Percentiles rank a stretch among this genome's conserved stretches.
These are phyloP conservation scores for Tympanuchus pallidicinctus DNA, from an alignment of 2,113 vertebrate genomes.

Conservation along the genomic window DNA sequence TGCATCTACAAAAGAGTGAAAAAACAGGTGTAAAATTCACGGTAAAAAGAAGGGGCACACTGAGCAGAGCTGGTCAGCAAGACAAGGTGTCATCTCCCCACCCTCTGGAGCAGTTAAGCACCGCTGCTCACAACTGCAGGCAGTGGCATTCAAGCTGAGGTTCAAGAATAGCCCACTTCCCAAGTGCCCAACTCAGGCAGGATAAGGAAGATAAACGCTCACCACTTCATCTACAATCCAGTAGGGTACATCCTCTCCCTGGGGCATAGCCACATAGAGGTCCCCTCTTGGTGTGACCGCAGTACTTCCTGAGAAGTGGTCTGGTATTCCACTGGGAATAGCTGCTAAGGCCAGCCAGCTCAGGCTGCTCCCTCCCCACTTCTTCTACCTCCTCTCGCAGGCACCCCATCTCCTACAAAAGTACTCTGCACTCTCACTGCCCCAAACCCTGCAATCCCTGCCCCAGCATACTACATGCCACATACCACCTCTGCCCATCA, in stretches of 20 bases:
- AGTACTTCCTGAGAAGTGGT: not conserved
- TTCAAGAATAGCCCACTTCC: not conserved
- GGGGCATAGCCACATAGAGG: fast-evolving
- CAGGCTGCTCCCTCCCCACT: fast-evolving
- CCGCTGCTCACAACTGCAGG: not conserved
- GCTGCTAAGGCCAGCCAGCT: not conserved
- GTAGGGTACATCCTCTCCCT: fast-evolving
- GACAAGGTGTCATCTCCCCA: not conserved
- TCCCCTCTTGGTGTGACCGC: not conserved
- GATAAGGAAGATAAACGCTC: conserved; percentile 1
- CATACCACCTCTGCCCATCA: not conserved
- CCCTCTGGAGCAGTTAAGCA: conserved; percentile 7
- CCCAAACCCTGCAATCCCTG: not conserved
- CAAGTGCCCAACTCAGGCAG: not conserved
- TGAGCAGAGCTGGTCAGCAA: not conserved
- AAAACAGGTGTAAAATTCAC: conserved; percentile 71
- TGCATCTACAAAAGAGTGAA: conserved; percentile 80
- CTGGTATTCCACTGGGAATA: not conserved
- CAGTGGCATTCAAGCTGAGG: not conserved
- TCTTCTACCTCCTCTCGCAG: not conserved
- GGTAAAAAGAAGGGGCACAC: conserved; percentile 61
- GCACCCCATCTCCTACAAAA: not conserved
- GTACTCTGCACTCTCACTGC: not conserved
- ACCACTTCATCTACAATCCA: not conserved
- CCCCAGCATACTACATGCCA: not conserved